These are phyloP conservation scores for Myotis lucifugus DNA, from an alignment of 2,113 vertebrate genomes.

Conservation along the genomic window DNA sequence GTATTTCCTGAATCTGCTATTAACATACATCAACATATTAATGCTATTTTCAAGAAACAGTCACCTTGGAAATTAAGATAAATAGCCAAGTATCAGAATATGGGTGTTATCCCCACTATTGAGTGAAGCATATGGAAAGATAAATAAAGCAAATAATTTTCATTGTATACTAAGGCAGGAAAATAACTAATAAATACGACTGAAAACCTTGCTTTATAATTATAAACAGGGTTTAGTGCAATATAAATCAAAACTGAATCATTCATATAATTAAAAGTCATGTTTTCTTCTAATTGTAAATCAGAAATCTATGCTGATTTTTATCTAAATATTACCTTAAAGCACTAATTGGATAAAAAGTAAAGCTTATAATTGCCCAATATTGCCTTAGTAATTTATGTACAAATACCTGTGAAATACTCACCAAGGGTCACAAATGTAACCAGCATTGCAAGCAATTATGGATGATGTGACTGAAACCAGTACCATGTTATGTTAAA, in stretches of 20 bases:
- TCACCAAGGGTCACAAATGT: no score
- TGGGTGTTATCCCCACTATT: not conserved
- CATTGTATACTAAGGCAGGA: not conserved
- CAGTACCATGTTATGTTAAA: not conserved
- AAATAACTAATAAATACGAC: not conserved
- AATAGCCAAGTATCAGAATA: not conserved
- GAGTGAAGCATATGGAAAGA: not conserved
- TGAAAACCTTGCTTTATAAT: no score
- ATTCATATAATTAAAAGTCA: not conserved
- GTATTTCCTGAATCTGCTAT: no score
- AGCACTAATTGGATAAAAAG: not conserved
- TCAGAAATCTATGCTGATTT: not conserved
- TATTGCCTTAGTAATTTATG: no score
- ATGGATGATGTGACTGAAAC: not conserved
- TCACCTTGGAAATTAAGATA: no score
- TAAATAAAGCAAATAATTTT: not conserved
- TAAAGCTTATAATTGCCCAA: not conserved
- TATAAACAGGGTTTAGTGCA: no score
- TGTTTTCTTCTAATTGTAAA: not conserved
- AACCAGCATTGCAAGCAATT: no score
- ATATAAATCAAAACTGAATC: no score
- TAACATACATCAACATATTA: no score
- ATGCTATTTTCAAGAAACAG: no score
- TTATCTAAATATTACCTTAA: not conserved
- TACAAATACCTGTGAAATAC: no score